phyloP scores from a whole-genome alignment of 2,797 vertebrate genomes.

The Pristis pectinata region DNA sequence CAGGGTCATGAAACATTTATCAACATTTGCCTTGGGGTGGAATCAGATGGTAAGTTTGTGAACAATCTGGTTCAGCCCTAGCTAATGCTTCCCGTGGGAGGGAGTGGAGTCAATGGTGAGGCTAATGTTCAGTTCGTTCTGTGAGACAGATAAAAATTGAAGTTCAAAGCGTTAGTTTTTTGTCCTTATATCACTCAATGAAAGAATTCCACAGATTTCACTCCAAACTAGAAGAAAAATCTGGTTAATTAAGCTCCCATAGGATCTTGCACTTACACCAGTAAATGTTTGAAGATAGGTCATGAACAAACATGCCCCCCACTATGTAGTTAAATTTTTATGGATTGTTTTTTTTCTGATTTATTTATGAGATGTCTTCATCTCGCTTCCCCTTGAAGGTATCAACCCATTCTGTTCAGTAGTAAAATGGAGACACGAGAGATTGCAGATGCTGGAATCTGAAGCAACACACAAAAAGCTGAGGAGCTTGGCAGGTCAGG shows the following conservation, averaged over 20 bases:
- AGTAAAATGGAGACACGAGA: too few species aligned
- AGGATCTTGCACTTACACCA: background rate
- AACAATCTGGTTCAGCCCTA: background rate
- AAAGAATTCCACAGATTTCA: background rate
- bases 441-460: too few species aligned
- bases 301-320: background rate
- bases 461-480: too few species aligned
- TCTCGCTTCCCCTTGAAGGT: too few species aligned
- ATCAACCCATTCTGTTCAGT: too few species aligned
- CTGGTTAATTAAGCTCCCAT: background rate
- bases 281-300: background rate
- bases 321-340: background rate
- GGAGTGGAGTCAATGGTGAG: background rate
- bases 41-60: background rate
- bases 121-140: background rate
- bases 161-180: background rate
- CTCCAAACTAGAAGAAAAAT: background rate
- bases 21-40: background rate
- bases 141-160: background rate
- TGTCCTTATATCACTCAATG: background rate
- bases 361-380: too few species aligned
- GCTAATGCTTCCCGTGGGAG: background rate
- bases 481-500: too few species aligned
- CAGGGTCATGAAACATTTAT: background rate
- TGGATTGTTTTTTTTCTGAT: background rate